Conservation (phyloP, 2,797 vertebrate species). For the Epinephelus malabaricus region DNA sequence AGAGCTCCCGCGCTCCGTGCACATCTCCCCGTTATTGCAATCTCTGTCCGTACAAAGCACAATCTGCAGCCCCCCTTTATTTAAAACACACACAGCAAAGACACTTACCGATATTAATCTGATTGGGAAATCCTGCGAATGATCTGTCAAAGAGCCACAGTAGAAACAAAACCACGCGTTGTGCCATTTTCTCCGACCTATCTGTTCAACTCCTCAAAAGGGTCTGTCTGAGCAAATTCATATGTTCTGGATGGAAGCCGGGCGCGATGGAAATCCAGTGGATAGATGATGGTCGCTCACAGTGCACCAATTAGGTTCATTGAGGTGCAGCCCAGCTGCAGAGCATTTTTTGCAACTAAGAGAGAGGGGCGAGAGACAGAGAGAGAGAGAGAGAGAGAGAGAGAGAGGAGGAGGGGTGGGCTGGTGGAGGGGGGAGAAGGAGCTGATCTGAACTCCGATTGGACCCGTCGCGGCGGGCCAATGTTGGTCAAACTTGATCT, state of each 20-base stretch:
- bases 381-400: constrained; percentile 52
- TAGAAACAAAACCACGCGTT: constrained; percentile 89
- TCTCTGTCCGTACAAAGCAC: neutral
- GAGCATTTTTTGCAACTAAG: constrained; percentile 82
- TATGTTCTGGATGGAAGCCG: constrained; percentile 86
- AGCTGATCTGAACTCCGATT: constrained; percentile 88
- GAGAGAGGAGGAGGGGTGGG: constrained; percentile 24
- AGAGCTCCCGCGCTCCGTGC: constrained; percentile 65
- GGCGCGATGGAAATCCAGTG: constrained; percentile 82
- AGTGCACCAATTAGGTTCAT: constrained; percentile 91
- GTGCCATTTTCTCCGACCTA: constrained; percentile 94
- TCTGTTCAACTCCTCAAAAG: constrained; percentile 89
- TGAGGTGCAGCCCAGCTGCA: constrained; percentile 88
- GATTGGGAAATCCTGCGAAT: constrained; percentile 95
- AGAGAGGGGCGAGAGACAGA: constrained; percentile 44
- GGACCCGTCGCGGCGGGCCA: constrained; percentile 88
- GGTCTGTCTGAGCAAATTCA: constrained; percentile 87
- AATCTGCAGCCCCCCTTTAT: neutral
- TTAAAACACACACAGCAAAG: neutral
- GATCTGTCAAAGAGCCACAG: constrained; percentile 92
- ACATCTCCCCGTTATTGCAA: constrained; percentile 21
- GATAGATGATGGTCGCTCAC: constrained; percentile 87
- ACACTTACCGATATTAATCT: constrained; percentile 98
- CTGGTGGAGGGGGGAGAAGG: constrained; percentile 78
- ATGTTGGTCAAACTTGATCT: constrained; percentile 93